Evolutionary conservation across 2,113 vertebrate genomes (phyloP).

Genomic region (Megalops atlanticus): DNA sequence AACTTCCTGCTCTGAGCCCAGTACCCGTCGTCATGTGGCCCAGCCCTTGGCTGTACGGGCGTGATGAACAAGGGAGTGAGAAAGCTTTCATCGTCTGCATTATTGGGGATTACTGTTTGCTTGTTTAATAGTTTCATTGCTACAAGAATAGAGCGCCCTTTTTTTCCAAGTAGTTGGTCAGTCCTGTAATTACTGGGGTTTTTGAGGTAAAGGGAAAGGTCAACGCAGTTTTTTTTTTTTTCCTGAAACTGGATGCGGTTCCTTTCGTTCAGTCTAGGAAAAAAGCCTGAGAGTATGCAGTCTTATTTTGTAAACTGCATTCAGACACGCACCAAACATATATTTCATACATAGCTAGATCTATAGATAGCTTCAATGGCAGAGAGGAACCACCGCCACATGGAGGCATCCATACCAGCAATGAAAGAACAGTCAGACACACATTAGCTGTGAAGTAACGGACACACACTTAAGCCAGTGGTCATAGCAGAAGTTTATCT

Average conservation of each 20-base stretch:
- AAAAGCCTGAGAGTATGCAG: slow-evolving; percentile 56
- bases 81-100: slow-evolving; percentile 62
- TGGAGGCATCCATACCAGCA: slow-evolving; percentile 12
- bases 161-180: slow-evolving; percentile 55
- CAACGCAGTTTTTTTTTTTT: background rate
- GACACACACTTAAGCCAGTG: slow-evolving; percentile 62
- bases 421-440: slow-evolving; percentile 48
- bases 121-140: slow-evolving; percentile 50
- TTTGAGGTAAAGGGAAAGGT: slow-evolving; percentile 50
- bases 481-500: slow-evolving; percentile 71
- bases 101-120: slow-evolving; percentile 56
- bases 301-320: slow-evolving; percentile 66
- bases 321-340: slow-evolving; percentile 69
- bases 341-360: slow-evolving; percentile 45
- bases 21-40: slow-evolving; percentile 44
- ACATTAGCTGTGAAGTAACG: slow-evolving; percentile 52
- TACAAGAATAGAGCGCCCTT: slow-evolving; percentile 52
- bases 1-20: slow-evolving; percentile 46
- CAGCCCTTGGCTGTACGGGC: slow-evolving; percentile 16
- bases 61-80: slow-evolving; percentile 42
- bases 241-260: slow-evolving; percentile 24
- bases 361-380: slow-evolving; percentile 67
- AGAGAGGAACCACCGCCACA: slow-evolving; percentile 5
- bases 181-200: slow-evolving; percentile 44
- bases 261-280: slow-evolving; percentile 62